A percentile compares a stretch with the other conserved stretches of the same genome.
Conservation (phyloP, 2,113 vertebrate species). For the Pteronura brasiliensis region DNA sequence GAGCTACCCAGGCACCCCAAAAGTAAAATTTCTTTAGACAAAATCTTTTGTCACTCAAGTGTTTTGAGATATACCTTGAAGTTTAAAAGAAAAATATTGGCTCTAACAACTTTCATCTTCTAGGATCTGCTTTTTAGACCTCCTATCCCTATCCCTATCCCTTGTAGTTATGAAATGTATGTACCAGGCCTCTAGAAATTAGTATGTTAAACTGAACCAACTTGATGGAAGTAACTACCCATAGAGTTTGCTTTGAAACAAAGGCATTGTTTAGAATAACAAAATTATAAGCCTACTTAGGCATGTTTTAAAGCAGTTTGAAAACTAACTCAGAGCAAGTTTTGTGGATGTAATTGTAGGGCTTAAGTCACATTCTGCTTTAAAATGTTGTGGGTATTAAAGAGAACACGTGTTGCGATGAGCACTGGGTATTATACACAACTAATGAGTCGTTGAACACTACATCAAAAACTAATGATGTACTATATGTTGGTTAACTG, state of each 20-base stretch:
- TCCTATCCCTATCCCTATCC: constrained; percentile 62
- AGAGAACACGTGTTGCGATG: background rate
- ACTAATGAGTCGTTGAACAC: background rate
- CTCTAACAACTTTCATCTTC: constrained; percentile 78
- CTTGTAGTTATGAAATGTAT: constrained; percentile 77
- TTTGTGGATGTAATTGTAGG: background rate
- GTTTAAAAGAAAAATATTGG: constrained; percentile 71
- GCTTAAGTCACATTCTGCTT: background rate
- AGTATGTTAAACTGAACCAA: background rate
- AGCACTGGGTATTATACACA: background rate
- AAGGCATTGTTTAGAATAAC: background rate
- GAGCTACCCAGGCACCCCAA: too few relatives aligned
- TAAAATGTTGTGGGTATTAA: background rate
- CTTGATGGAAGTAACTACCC: background rate
- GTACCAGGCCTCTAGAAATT: constrained; percentile 37
- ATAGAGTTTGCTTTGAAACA: background rate
- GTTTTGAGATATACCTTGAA: constrained; percentile 32
- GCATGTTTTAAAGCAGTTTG: background rate
- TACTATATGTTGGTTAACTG: background rate
- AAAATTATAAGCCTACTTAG: background rate
- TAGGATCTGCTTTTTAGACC: constrained; percentile 68
- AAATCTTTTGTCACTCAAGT: background rate
- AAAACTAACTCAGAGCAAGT: background rate
- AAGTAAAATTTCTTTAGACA: background rate
- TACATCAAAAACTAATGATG: background rate